A percentile compares a stretch with the other conserved stretches of the same genome.
Evolutionary conservation across 2,113 vertebrate species (phyloP).

Genomic region (Sakesphorus luctuosus): DNA sequence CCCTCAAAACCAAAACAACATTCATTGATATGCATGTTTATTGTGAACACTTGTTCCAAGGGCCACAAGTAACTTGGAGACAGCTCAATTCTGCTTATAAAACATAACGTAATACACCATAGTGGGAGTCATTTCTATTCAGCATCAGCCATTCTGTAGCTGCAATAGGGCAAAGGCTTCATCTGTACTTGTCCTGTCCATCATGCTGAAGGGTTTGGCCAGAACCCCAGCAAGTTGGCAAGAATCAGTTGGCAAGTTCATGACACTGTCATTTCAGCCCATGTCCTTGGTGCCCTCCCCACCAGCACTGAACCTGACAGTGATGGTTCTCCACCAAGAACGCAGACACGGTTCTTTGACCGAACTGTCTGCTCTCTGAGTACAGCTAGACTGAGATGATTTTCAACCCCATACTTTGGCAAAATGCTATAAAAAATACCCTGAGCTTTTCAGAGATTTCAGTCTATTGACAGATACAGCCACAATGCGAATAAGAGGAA

Average conservation of each 20-base stretch:
- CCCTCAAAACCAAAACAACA: accelerated
- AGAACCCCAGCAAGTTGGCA: background rate
- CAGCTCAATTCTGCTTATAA: background rate
- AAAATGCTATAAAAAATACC: background rate
- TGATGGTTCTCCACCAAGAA: background rate
- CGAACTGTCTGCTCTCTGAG: background rate
- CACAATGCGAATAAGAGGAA: background rate
- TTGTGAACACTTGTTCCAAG: background rate
- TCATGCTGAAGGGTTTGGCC: background rate
- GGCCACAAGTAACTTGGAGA: background rate
- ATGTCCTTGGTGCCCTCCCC: background rate
- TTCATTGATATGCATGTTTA: background rate
- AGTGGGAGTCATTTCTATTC: background rate
- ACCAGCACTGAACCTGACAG: background rate
- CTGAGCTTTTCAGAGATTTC: background rate
- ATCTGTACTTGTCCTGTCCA: background rate
- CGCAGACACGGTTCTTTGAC: background rate
- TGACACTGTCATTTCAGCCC: constrained; percentile 52
- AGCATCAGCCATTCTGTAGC: background rate
- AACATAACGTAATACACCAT: background rate
- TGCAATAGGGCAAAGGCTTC: background rate
- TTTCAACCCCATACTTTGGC: background rate
- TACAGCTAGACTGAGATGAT: background rate
- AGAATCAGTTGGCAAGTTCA: constrained; percentile 45
- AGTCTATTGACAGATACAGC: background rate